Evolutionary conservation across 2,888 invertebrate genomes (phyloP).

Genomic region (Acleris literana): DNA sequence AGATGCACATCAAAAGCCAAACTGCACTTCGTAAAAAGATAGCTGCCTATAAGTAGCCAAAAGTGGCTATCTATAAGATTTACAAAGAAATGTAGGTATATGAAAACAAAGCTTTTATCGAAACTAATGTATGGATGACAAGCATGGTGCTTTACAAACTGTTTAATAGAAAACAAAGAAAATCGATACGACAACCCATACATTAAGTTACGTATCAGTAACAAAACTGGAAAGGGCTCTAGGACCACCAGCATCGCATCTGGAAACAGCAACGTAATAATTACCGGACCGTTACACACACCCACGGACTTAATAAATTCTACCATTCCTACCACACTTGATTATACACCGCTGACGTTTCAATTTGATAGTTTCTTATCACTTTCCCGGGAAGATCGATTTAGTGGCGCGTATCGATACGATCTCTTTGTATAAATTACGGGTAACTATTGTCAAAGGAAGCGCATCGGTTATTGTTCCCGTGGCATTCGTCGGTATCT

Average conservation of each 20-base stretch:
- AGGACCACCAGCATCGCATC: conserved; percentile 45
- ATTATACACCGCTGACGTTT: conserved; percentile 70
- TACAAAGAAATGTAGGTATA: no score
- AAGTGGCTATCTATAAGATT: no score
- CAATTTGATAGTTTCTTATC: conserved; percentile 75
- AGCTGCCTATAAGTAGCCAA: no score
- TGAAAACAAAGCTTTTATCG: no score
- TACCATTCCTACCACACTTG: conserved; percentile 46
- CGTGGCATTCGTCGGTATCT: conserved; percentile 71
- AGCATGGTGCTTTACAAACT: not conserved
- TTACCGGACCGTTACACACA: conserved; percentile 42
- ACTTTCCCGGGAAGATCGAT: conserved; percentile 74
- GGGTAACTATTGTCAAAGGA: conserved; percentile 74
- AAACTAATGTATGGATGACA: no score
- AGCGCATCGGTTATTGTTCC: conserved; percentile 81
- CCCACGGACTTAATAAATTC: conserved; percentile 46
- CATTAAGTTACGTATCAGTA: not conserved
- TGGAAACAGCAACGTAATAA: conserved; percentile 42
- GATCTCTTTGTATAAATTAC: conserved; percentile 73
- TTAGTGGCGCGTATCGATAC: conserved; percentile 67
- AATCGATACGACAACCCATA: conserved; percentile 1
- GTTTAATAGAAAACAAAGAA: not conserved
- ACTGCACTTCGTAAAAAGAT: no score
- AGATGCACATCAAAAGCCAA: no score
- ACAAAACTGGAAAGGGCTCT: conserved; percentile 21